Evolutionary conservation across 2,113 vertebrate species (phyloP).

Genomic region (Sigmodon hispidus): DNA sequence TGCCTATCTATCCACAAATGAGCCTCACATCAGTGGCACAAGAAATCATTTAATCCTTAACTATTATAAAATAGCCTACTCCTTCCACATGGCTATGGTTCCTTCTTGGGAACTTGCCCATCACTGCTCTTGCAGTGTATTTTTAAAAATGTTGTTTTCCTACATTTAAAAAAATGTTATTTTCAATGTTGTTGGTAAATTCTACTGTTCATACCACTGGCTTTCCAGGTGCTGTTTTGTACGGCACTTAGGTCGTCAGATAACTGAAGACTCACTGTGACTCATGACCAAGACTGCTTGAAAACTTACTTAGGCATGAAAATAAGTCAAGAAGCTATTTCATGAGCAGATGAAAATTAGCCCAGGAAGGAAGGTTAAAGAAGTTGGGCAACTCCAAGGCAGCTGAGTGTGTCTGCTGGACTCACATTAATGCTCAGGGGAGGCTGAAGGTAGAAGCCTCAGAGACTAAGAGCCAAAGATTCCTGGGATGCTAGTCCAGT

Average conservation of each 20-base stretch:
- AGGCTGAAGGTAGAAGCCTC: neutral
- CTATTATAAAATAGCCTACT: neutral
- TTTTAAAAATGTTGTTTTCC: neutral
- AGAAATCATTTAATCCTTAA: neutral
- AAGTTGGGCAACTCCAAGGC: neutral
- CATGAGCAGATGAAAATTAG: neutral
- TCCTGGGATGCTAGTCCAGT: neutral
- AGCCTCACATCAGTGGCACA: neutral
- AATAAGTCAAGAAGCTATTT: neutral
- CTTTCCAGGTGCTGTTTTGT: neutral
- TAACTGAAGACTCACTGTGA: neutral
- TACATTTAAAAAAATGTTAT: no score
- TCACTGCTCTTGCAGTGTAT: neutral
- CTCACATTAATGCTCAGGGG: neutral
- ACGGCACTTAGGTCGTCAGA: neutral
- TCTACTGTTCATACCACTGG: neutral
- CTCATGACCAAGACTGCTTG: neutral
- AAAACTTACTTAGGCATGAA: neutral
- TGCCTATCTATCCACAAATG: neutral
- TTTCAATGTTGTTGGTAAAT: neutral
- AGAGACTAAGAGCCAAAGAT: neutral
- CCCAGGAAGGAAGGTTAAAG: neutral
- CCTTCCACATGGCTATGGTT: neutral
- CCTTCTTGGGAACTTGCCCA: neutral
- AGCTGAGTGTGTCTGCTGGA: neutral